phyloP scores from a whole-genome alignment of 2,888 invertebrate species.

The Epistrophe grossulariae region DNA sequence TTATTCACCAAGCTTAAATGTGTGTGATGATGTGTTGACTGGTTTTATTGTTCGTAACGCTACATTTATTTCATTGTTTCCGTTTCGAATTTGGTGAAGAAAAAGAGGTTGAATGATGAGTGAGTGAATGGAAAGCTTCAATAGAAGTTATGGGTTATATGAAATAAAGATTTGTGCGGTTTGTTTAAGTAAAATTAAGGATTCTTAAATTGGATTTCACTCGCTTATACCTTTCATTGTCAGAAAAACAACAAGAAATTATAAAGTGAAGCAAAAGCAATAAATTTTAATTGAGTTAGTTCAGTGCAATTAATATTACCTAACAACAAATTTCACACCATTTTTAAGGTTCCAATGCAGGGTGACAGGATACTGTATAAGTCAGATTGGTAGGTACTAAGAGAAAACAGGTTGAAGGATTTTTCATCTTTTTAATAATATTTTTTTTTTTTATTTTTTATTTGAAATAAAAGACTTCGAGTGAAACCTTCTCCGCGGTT shows the following conservation, averaged over 20 bases:
- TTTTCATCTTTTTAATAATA: too few species aligned
- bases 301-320: too few species aligned
- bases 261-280: neutral
- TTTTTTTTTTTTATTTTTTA: too few species aligned
- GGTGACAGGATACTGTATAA: too few species aligned
- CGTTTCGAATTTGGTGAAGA: constrained; percentile 14
- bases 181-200: neutral
- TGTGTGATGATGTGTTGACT: constrained; percentile 57
- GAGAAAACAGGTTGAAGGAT: too few species aligned
- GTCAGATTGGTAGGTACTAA: too few species aligned
- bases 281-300: neutral
- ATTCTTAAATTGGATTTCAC: constrained; percentile 9
- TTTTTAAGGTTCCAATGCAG: too few species aligned
- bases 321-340: too few species aligned
- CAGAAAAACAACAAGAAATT: neutral
- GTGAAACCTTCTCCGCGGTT: too few species aligned
- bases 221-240: neutral
- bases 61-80: constrained; percentile 64
- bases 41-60: constrained; percentile 59
- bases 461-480: too few species aligned
- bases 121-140: neutral
- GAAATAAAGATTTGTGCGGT: neutral
- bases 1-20: constrained; percentile 52
- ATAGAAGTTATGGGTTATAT: constrained; percentile 12
- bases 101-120: constrained; percentile 20